Evolutionary conservation across 2,113 vertebrate species (phyloP).

Genomic region (Istiophorus platypterus): DNA sequence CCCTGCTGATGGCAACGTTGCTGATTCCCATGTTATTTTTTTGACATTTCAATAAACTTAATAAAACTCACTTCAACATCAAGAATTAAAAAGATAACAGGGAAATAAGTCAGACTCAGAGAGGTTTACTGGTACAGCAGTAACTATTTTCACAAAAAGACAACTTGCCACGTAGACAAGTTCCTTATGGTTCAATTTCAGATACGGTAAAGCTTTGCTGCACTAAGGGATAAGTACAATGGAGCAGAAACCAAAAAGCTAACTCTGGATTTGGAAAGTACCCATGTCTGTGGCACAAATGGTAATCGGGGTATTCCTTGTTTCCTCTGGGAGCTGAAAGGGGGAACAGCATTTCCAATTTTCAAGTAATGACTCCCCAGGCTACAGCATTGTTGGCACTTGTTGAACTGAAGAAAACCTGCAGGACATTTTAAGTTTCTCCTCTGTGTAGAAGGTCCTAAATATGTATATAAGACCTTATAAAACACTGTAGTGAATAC

Average conservation of each 20-base stretch:
- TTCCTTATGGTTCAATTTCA: conserved; percentile 25
- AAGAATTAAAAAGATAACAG: neutral
- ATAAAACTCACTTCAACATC: neutral
- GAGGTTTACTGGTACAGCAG: neutral
- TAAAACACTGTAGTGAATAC: conserved; percentile 13
- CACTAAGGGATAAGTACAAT: conserved; percentile 14
- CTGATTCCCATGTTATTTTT: conserved; percentile 9
- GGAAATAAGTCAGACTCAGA: too few species aligned
- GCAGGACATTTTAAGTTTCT: conserved; percentile 12
- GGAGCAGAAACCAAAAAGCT: conserved; percentile 31
- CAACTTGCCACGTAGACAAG: neutral
- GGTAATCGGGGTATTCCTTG: conserved; percentile 46
- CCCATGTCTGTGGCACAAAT: conserved; percentile 26
- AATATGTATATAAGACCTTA: conserved; percentile 9
- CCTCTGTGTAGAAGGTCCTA: neutral
- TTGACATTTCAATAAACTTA: neutral
- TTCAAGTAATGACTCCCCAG: conserved; percentile 51
- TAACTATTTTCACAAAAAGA: neutral
- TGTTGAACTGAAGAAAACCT: conserved; percentile 26
- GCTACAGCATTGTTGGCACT: conserved; percentile 12
- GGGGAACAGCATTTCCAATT: conserved; percentile 41
- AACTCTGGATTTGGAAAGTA: conserved; percentile 43
- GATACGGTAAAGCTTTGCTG: neutral
- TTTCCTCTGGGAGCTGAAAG: conserved; percentile 39
- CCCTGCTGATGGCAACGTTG: neutral